These are phyloP conservation scores for Drosophila saltans DNA, from an alignment of 1,140 invertebrate genomes.

Conservation along the genomic window DNA sequence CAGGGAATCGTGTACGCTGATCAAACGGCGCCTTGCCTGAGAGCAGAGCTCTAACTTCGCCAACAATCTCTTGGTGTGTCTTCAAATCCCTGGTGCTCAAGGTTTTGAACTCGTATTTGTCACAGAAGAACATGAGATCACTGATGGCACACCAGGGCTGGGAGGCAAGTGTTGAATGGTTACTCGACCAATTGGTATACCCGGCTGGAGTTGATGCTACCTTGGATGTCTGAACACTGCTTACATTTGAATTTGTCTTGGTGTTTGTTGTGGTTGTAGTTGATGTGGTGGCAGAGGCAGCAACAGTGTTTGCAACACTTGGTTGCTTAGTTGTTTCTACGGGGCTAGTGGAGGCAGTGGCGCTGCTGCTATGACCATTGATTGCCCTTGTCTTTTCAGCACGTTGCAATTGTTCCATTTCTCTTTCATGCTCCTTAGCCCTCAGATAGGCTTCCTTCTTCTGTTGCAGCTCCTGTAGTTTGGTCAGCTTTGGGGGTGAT, in stretches of 20 bases:
- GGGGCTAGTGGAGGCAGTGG: neutral
- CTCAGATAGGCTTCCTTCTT: constrained; percentile 69
- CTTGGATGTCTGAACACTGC: constrained; percentile 32
- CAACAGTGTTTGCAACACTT: neutral
- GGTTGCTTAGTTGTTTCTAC: neutral
- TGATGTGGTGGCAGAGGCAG: neutral
- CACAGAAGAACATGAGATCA: constrained; percentile 77
- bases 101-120: constrained; percentile 78
- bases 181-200: constrained; percentile 70
- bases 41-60: constrained; percentile 63
- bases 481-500: constrained; percentile 66
- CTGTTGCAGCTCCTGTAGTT: constrained; percentile 65
- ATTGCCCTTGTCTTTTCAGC: constrained; percentile 23
- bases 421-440: constrained; percentile 58
- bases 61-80: constrained; percentile 71
- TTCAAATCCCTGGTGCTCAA: constrained; percentile 60
- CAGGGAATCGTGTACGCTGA: constrained; percentile 71
- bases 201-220: constrained; percentile 36
- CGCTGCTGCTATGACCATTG: constrained; percentile 19
- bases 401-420: constrained; percentile 67
- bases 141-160: constrained; percentile 76
- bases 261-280: neutral
- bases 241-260: constrained; percentile 24
- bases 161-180: constrained; percentile 59
- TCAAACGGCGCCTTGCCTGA: constrained; percentile 68